phyloP scores from a whole-genome alignment of 2,888 invertebrate species.

The Cyclophora albipunctata region DNA sequence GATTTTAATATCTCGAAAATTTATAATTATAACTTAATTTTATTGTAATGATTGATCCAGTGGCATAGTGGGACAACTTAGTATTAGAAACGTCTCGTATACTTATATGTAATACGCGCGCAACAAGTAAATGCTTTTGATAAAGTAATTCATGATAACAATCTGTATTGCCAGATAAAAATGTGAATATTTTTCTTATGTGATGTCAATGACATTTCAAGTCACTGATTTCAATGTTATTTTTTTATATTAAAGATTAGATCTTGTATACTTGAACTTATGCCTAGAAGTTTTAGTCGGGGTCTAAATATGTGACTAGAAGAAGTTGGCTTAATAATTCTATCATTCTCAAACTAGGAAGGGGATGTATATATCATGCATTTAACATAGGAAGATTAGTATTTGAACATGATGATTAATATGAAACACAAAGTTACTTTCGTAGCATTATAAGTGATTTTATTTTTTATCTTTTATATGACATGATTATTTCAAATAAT shows the following conservation, averaged over 20 bases:
- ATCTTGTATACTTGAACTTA: conserved; percentile 64
- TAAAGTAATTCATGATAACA: conserved; percentile 62
- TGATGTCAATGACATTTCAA: conserved; percentile 70
- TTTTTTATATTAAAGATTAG: conserved; percentile 69
- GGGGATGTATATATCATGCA: conserved; percentile 68
- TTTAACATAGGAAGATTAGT: conserved; percentile 64
- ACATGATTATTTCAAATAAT: conserved; percentile 59
- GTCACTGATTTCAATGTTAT: conserved; percentile 68
- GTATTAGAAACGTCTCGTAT: conserved; percentile 60
- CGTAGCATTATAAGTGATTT: conserved; percentile 63
- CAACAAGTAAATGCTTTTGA: conserved; percentile 59
- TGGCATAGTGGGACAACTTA: conserved; percentile 66
- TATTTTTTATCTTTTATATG: conserved; percentile 57
- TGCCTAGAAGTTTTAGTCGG: conserved; percentile 60
- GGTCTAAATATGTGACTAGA: conserved; percentile 46
- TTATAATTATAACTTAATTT: conserved; percentile 67
- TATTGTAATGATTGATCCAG: conserved; percentile 65
- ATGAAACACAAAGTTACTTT: conserved; percentile 59
- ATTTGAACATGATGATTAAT: conserved; percentile 56
- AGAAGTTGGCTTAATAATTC: conserved; percentile 48
- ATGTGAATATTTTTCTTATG: conserved; percentile 74
- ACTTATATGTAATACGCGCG: conserved; percentile 19
- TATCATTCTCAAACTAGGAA: conserved; percentile 52
- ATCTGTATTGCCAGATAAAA: conserved; percentile 76
- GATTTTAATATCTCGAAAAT: conserved; percentile 49